Conservation (phyloP, 2,797 vertebrate genomes). For the Galaxias olidus region DNA sequence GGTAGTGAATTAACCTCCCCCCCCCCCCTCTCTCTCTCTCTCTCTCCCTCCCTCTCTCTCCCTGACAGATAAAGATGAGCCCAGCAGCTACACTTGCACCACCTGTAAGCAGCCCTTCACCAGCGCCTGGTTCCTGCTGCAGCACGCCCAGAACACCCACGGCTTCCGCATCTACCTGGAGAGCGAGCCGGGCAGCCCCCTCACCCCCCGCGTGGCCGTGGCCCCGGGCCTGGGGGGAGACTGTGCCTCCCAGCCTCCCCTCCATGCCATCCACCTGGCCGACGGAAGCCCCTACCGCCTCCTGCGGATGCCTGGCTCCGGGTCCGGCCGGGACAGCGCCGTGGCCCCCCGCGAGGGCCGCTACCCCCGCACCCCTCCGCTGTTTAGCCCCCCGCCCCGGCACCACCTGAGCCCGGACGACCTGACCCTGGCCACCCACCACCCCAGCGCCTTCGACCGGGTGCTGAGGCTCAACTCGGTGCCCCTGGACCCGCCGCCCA, state of each 20-base stretch:
- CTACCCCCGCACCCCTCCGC: conserved; percentile 92
- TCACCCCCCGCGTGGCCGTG: conserved; percentile 93
- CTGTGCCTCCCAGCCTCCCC: conserved; percentile 94
- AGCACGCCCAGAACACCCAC: conserved; percentile 98
- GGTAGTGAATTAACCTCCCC: conserved; percentile 42
- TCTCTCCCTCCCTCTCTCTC: conserved; percentile 52
- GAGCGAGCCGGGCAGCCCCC: conserved; percentile 95
- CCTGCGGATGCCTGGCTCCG: conserved; percentile 93
- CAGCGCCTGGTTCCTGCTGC: conserved; percentile 98
- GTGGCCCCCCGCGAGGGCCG: conserved; percentile 87
- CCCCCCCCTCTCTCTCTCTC: conserved; percentile 22
- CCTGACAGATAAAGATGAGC: conserved; percentile 93
- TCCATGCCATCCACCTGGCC: conserved; percentile 94
- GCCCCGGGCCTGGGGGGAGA: conserved; percentile 96
- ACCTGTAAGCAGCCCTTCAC: conserved; percentile 98
- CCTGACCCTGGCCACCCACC: conserved; percentile 94
- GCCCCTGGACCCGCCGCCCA: conserved; percentile 91
- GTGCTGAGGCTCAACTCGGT: conserved; percentile 97
- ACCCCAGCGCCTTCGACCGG: conserved; percentile 98
- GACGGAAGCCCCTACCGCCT: conserved; percentile 97
- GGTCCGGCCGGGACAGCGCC: conserved; percentile 87
- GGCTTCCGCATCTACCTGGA: conserved; percentile 99
- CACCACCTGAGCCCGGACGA: conserved; percentile 97
- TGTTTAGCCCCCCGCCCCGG: conserved; percentile 96
- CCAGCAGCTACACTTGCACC: conserved; percentile 98